Evolutionary conservation across 2,888 invertebrate genomes (phyloP), one percentile per base, ranked within the genome.

Genomic region (Cephonodes hylas): DNA sequence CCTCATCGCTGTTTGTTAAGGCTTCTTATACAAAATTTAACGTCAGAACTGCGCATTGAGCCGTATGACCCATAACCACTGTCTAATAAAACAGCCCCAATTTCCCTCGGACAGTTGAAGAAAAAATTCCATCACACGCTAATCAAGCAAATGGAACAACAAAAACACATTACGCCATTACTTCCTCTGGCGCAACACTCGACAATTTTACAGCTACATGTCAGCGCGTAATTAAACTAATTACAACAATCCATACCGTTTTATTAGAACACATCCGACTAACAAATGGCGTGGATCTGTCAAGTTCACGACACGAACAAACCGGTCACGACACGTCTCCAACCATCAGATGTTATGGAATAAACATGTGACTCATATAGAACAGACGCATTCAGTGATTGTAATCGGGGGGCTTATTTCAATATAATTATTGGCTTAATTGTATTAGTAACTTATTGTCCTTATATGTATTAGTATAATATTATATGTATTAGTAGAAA

Each of bases 301-400:
- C 88, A 89, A 88, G 89, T 90, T 88, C 89, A 83, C 72, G 85
- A 86, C 85, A 81, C 67, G 88, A 76, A 76, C 74, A 71, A 82
- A 89, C 91, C 77, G 81, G 91, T 91, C 91, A 86, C 84, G 89
- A 90, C 91, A 82, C 83, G 91, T 86, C 81, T 83, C 72, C 67
- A 69, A 72, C 75, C 76, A 76, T 73, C 75, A 80, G 76, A 81
- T 81, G 84, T 86, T 82, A 82, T 82, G 79, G 83, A 84, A 85
- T 80, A 81, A 81, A 81, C 81, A 79, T 71, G 81, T 87, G 90
- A 88, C 58, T 61, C 46, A 64, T 31, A 53, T 27, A 10, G 13
- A 10, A 31, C 31, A 18, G 18, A 53, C 53, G 53, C 27, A 53
- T 53, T 10, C 53, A 53, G 31, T 15, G 10, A 18, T 31, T 15